Evolutionary conservation across 23 tunicate species (phyloP).

Genomic region (Oikopleura albicans): DNA sequence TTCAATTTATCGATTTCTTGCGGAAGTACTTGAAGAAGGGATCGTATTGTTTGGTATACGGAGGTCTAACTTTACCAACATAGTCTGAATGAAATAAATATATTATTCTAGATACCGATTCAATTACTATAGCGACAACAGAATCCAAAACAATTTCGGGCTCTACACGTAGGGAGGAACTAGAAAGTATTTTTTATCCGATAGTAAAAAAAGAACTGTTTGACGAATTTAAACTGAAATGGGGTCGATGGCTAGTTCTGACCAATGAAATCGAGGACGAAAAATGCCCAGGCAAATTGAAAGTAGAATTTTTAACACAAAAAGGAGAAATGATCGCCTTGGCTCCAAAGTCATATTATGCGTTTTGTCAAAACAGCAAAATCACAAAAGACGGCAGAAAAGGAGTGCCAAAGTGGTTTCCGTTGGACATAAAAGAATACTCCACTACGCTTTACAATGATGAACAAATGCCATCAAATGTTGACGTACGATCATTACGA

Average conservation of each 20-base stretch:
- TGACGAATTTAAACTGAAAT: background rate
- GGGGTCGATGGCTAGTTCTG: background rate
- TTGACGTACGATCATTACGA: background rate
- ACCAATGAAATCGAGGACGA: background rate
- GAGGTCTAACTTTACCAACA: too few relatives aligned
- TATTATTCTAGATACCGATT: too few relatives aligned
- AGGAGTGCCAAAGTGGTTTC: background rate
- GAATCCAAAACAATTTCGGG: too few relatives aligned
- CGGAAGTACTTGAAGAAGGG: too few relatives aligned
- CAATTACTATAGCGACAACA: too few relatives aligned
- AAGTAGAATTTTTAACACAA: background rate
- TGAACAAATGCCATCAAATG: background rate
- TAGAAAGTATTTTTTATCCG: background rate
- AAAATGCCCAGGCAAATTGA: background rate
- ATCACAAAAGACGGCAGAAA: background rate
- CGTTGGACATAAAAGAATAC: background rate
- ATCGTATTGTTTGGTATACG: too few relatives aligned
- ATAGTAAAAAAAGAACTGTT: background rate
- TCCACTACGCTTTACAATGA: background rate
- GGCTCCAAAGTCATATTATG: background rate
- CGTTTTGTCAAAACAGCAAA: background rate
- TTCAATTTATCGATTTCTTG: too few relatives aligned
- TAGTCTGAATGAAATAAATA: too few relatives aligned
- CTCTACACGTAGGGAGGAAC: too few relatives aligned
- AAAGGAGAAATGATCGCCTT: background rate